A percentile compares a stretch with the other conserved stretches of the same genome.
Conservation (phyloP, 1,140 invertebrate species). For the Nymphalis io region DNA sequence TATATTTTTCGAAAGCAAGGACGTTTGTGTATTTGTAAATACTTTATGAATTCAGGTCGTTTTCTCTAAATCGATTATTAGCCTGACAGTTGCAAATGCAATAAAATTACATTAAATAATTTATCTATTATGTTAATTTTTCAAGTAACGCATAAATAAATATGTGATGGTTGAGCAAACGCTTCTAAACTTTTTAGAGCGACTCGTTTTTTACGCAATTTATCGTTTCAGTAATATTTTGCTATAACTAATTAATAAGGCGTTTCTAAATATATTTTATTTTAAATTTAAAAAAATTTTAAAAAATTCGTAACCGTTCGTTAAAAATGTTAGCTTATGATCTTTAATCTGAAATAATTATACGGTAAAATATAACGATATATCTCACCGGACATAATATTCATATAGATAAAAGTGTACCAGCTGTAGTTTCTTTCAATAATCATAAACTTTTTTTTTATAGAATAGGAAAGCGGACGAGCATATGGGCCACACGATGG, state of each 20-base stretch:
- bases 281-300: too few species aligned
- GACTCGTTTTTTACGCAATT: neutral
- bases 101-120: slow-evolving; percentile 15
- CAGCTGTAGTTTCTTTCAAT: neutral
- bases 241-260: neutral
- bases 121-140: slow-evolving; percentile 2
- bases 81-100: slow-evolving; percentile 15
- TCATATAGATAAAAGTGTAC: neutral
- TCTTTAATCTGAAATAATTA: too few species aligned
- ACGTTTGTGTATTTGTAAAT: slow-evolving; percentile 48
- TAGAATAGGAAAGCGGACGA: too few species aligned
- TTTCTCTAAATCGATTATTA: slow-evolving; percentile 44
- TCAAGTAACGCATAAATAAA: neutral
- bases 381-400: neutral
- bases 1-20: slow-evolving; percentile 60
- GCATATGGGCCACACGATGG: too few species aligned
- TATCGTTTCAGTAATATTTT: neutral
- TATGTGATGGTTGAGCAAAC: neutral
- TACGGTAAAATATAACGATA: too few species aligned
- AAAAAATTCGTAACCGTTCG: too few species aligned
- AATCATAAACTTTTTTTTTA: neutral
- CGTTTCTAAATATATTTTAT: neutral
- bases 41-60: slow-evolving; percentile 46
- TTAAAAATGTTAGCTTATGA: too few species aligned
- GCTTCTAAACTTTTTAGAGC: neutral